These are phyloP conservation scores for Leptonema lineaticorne DNA, from an alignment of 1,140 invertebrate species.

Conservation along the genomic window DNA sequence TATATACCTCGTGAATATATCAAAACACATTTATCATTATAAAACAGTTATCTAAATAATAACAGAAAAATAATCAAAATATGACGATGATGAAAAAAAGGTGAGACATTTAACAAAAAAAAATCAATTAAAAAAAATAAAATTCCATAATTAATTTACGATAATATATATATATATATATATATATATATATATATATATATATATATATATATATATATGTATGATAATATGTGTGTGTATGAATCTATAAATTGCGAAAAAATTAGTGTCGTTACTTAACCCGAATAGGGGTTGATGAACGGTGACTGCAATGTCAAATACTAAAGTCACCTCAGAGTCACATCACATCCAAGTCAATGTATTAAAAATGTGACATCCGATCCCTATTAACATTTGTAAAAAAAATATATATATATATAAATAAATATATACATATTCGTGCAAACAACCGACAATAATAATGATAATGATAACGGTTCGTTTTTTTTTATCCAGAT, in stretches of 20 bases:
- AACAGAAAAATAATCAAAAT: too few relatives aligned
- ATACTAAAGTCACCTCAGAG: constrained; percentile 28
- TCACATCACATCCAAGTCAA: constrained; percentile 21
- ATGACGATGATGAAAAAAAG: too few relatives aligned
- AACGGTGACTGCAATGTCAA: constrained; percentile 31
- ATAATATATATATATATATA: too few relatives aligned
- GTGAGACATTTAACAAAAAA: too few relatives aligned
- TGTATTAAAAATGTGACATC: constrained; percentile 29
- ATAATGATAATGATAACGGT: too few relatives aligned
- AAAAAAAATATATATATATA: constrained; percentile 12
- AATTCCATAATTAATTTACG: too few relatives aligned
- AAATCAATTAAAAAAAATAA: too few relatives aligned
- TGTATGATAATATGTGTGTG: neutral
- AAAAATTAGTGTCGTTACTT: constrained; percentile 16
- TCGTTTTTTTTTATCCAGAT: too few relatives aligned
- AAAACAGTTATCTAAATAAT: too few relatives aligned
- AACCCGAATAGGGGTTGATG: constrained; percentile 26
- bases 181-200: too few relatives aligned
- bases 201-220: neutral
- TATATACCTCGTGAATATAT: too few relatives aligned
- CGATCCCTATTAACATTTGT: constrained; percentile 23
- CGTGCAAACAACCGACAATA: neutral
- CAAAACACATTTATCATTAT: too few relatives aligned
- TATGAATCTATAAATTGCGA: neutral
- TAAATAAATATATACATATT: neutral